These are phyloP conservation scores for Ceyx erithaca DNA, from an alignment of 2,797 vertebrate species.

Conservation along the genomic window DNA sequence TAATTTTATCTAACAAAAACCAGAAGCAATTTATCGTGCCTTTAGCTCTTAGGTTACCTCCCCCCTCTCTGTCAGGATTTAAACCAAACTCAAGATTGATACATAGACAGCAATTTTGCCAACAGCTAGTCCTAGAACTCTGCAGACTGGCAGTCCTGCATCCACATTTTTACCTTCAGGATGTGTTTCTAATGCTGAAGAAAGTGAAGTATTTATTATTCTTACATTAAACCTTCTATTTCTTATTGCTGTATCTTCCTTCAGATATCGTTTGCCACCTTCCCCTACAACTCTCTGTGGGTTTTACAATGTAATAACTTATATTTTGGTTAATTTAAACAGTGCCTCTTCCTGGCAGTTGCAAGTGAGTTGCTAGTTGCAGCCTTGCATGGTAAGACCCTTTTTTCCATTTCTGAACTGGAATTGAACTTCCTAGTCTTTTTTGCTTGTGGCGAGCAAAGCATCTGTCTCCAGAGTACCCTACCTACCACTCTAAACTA, in stretches of 20 bases:
- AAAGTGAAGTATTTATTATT: not conserved
- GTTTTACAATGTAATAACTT: not conserved
- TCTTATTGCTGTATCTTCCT: not conserved
- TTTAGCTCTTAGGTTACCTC: not conserved
- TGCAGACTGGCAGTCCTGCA: not conserved
- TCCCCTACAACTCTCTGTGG: not conserved
- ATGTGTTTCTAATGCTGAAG: not conserved
- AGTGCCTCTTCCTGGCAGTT: not conserved
- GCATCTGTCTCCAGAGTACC: not conserved
- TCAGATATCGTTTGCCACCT: not conserved
- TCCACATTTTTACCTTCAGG: not conserved
- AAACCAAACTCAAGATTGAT: not conserved
- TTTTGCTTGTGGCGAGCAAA: not conserved
- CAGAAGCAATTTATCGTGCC: not conserved
- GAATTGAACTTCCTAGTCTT: not conserved
- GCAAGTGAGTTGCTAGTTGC: not conserved
- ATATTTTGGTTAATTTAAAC: not conserved
- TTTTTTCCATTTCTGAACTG: not conserved
- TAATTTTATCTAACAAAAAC: constrained; percentile 39
- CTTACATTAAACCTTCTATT: not conserved
- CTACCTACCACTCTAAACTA: not conserved
- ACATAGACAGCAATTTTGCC: not conserved
- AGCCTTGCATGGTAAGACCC: not conserved
- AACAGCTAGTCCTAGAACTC: not conserved
- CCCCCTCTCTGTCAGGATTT: not conserved